Percentiles rank a stretch among this genome's conserved stretches.
Conservation (phyloP, 1,140 invertebrate species). For the Pachyrhynchus sulphureomaculatus region DNA sequence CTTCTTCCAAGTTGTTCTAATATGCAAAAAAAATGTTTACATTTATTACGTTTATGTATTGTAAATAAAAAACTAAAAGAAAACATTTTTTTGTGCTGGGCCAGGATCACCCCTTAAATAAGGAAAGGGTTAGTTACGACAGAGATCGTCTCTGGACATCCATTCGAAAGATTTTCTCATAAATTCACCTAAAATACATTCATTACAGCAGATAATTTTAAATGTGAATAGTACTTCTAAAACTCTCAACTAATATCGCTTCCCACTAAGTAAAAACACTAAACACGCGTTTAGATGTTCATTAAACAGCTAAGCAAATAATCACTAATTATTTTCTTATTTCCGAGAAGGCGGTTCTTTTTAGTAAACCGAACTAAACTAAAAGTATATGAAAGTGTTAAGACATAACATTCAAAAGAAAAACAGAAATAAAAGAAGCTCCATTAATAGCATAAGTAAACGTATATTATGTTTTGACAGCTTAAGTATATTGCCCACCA, state of each 20-base stretch:
- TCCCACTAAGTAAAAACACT: conserved; percentile 10
- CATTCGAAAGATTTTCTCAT: too few species aligned
- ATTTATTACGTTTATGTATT: too few species aligned
- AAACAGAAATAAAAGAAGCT: conserved; percentile 2
- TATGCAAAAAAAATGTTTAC: too few species aligned
- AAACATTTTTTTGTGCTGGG: too few species aligned
- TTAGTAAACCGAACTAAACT: conserved; percentile 9
- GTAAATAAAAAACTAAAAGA: too few species aligned
- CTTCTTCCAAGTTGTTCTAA: too few species aligned
- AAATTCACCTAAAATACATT: too few species aligned
- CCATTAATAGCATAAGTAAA: conserved; percentile 15
- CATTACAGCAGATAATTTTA: too few species aligned
- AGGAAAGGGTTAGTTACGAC: too few species aligned
- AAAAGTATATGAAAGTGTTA: conserved; percentile 3
- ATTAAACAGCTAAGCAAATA: conserved; percentile 16
- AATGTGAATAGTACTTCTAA: too few species aligned
- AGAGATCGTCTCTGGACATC: too few species aligned
- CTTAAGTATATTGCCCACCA: conserved; percentile 13
- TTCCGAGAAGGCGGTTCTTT: conserved; percentile 10
- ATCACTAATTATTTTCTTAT: conserved; percentile 12
- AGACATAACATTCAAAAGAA: background rate
- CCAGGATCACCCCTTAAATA: too few species aligned
- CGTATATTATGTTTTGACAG: conserved; percentile 16
- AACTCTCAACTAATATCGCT: background rate
- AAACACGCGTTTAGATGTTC: conserved; percentile 12